Percentiles rank a stretch among this genome's conserved stretches.
These are phyloP conservation scores for Ptyas mucosa DNA, from an alignment of 2,113 vertebrate species.

Conservation along the genomic window DNA sequence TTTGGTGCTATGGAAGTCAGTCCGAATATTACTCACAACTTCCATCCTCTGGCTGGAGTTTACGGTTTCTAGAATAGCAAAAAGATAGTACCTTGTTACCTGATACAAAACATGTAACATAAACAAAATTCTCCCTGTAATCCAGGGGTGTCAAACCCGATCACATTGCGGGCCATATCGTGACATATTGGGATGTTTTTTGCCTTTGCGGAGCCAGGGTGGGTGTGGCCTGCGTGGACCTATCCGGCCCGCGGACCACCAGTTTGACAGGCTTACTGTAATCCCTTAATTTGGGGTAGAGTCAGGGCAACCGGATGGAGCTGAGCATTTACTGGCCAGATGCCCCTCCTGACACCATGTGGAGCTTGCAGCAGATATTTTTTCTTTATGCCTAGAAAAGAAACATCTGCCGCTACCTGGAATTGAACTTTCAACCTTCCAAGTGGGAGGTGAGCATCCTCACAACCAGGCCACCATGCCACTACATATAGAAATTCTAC, in stretches of 20 bases:
- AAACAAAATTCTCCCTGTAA: not conserved
- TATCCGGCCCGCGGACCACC: too few species aligned
- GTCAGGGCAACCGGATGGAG: not conserved
- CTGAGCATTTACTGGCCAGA: not conserved
- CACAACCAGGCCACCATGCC: not conserved
- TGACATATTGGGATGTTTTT: too few species aligned
- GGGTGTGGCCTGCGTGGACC: too few species aligned
- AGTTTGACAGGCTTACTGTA: not conserved
- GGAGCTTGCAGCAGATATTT: not conserved
- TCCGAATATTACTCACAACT: constrained; percentile 41
- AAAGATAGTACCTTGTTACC: constrained; percentile 47
- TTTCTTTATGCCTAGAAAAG: not conserved
- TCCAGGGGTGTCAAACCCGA: not conserved
- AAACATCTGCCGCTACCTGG: not conserved
- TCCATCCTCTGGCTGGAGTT: constrained; percentile 71
- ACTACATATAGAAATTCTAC: not conserved
- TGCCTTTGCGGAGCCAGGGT: too few species aligned
- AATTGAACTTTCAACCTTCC: not conserved
- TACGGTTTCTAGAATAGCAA: constrained; percentile 3
- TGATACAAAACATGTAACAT: constrained; percentile 7
- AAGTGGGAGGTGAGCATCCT: not conserved
- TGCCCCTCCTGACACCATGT: not conserved
- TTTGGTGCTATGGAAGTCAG: not conserved
- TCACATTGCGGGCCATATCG: too few species aligned
- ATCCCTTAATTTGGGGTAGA: not conserved